phyloP scores from a whole-genome alignment of 2,888 invertebrate species.

The Meteorus cinctellus region DNA sequence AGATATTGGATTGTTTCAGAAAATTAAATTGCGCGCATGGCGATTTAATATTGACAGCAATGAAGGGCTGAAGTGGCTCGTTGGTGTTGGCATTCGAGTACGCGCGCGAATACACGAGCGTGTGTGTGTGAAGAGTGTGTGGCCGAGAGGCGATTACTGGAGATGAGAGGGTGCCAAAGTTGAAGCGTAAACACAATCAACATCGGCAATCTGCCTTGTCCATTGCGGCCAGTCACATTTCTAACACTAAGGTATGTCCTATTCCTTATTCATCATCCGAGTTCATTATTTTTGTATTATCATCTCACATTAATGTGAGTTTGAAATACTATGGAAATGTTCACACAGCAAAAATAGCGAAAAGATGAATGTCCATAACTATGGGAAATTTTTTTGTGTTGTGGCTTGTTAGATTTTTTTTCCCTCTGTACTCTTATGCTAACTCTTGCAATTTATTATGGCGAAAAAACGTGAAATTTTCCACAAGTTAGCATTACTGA shows the following conservation, averaged over 20 bases:
- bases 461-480: no score
- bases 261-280: not conserved
- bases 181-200: constrained; percentile 64
- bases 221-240: constrained; percentile 68
- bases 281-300: not conserved
- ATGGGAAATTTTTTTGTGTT: no score
- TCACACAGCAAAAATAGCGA: no score
- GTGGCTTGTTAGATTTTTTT: no score
- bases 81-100: not conserved
- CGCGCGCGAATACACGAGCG: no score
- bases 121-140: constrained; percentile 25
- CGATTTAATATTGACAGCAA: constrained; percentile 14
- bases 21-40: not conserved
- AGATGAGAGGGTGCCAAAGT: constrained; percentile 62
- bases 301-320: no score
- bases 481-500: no score
- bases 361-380: no score
- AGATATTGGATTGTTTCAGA: not conserved
- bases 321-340: no score
- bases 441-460: no score
- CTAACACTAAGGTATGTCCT: constrained; percentile 67
- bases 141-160: constrained; percentile 44
- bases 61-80: not conserved
- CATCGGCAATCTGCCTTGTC: constrained; percentile 69
- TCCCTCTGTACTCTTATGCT: no score